Base-by-base conservation (phyloP, 64 coral and sea anemone species). In the Porites lutea region DNA sequence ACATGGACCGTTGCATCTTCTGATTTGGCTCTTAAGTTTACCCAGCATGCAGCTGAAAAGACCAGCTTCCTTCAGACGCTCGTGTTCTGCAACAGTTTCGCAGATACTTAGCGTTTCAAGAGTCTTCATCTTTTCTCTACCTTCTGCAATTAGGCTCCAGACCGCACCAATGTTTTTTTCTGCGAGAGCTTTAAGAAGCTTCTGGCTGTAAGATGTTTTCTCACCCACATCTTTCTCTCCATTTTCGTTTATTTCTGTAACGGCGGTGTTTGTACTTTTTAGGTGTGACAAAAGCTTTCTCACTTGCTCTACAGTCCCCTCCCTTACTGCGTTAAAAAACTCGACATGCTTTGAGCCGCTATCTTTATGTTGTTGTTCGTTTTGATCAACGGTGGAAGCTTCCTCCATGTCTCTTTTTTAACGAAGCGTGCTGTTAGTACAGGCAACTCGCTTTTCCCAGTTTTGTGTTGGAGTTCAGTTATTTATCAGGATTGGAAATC, bases 21-120 rank as follows among this genome's bases (percentile, higher is more conserved):
- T n/a, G n/a, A 73, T 45, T 73, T 47, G 22, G 11, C 8, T 73
- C 43, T 45, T 14, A 9, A 73, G 12, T 47, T 73, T 12, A 2
- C 43, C 23, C 27, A 27, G 48, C 8, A 73, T 47, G 12, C 43
- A 73, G 12, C 15, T 46, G 3, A 57, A 4, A 43, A 9, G 7
- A 8, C 4, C 2, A 79, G 10, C 51, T 79, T 79, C 77, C 37
- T 57, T 79, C 10, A 13, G 52, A 13, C 8, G 19, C 21, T 79
- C n/a, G 19, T 23, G 20, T 10, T 23, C 8, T 6, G 77, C 21
- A 14, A 79, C 21, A 13, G 19, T 55, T 57, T 27, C 27, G 27
- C 77, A 79, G 19, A 79, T n/a, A 52, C 13, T 53, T 11, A 74
- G 2, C 23, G 53, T 79, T 79, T 79, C 52, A 13, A 79, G 77